Base-by-base conservation (phyloP, 2,797 vertebrate species). In the Enoplosus armatus region DNA sequence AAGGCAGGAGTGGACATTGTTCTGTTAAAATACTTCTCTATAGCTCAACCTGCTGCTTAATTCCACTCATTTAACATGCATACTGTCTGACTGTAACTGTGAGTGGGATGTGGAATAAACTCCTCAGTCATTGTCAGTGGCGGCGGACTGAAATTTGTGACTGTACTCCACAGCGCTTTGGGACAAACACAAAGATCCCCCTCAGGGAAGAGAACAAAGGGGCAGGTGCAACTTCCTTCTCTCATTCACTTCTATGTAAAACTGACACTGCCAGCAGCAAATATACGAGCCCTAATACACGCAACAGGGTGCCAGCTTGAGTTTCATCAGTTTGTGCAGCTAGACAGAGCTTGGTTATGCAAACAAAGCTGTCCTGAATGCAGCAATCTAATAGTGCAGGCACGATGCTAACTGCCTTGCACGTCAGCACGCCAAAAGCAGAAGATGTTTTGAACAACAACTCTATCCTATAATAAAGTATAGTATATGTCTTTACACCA, bases 161-260 rank as follows among this genome's bases (percentile, higher is more conserved):
- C 95, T 95, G 93, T 95, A 96, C 94, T 95, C 94, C 92, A 89
- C 93, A 93, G 95, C 89, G 92, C 94, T 95, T 91, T 89, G 94
- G 95, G 95, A 97, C 95, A 94, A 96, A 96, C 95, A 97, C 96
- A 93, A 91, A 93, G 92, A 95, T 94, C 95, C 91, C 95, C 95
- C 94, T 94, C 95, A 86, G 96, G 95, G 85, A 74, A 35, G 94
- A 93, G 95, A 96, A 96, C 93, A 96, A 96, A 98, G 95, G 95
- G 95, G 95, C 97, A 97, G 97, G 97, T 98, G 97, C 96, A 95
- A 94, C 95, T 94, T 96, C 95, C 96, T 94, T 90, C 92, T 94
- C 93, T 93, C 92, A 95, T 97, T 97, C 95, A 96, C 94, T 95
- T 67, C 76, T 67, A 64, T 90, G 86, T 87, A 79, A 91, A 92